A percentile compares a stretch with the other conserved stretches of the same genome.
These are phyloP conservation scores for Pygmarrhopalites habei DNA, from an alignment of 1,140 invertebrate genomes.

Conservation along the genomic window DNA sequence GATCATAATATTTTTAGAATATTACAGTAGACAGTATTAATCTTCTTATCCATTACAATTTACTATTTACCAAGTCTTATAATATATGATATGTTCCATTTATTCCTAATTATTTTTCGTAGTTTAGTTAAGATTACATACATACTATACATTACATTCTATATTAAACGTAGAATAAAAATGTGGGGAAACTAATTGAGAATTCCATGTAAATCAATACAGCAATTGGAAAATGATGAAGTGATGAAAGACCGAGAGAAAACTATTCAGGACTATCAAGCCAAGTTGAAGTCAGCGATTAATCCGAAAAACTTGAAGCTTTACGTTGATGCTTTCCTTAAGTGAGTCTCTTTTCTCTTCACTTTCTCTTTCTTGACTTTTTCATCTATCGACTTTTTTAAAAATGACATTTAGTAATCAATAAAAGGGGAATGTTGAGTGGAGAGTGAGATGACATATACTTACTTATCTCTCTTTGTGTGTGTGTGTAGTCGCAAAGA, in stretches of 20 bases:
- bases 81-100: neutral
- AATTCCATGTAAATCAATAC: neutral
- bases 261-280: constrained; percentile 68
- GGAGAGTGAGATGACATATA: no score
- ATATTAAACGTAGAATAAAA: no score
- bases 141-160: no score
- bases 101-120: constrained; percentile 9
- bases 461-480: no score
- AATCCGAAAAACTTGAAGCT: constrained; percentile 76
- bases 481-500: constrained; percentile 56
- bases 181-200: no score
- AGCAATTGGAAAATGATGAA: constrained; percentile 53
- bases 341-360: constrained; percentile 55
- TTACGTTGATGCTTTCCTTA: constrained; percentile 75
- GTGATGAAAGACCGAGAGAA: constrained; percentile 62
- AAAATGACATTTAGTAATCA: no score
- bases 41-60: neutral
- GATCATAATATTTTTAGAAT: no score
- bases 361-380: no score
- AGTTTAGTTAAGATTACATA: neutral
- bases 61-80: neutral
- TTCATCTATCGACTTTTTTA: no score
- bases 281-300: constrained; percentile 64
- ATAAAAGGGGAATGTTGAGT: no score
- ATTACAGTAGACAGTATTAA: no score